These are phyloP conservation scores for Diceros bicornis DNA, from an alignment of 2,797 vertebrate genomes.

Conservation along the genomic window DNA sequence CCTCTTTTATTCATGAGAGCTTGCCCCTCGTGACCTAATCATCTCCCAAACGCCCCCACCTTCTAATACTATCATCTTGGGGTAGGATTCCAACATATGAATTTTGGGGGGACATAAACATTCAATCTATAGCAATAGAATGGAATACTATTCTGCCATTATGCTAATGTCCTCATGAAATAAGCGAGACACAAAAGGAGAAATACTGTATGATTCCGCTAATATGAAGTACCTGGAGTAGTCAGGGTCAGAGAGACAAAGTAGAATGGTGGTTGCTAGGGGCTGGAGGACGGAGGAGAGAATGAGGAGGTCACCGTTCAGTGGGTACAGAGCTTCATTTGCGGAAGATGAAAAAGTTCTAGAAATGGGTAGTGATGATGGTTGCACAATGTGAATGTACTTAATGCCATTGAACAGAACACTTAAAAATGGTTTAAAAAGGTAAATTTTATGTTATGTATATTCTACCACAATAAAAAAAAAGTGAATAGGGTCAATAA, in stretches of 20 bases:
- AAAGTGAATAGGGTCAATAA: slow-evolving; percentile 79
- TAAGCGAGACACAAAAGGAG: neutral
- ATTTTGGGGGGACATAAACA: neutral
- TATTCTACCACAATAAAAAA: slow-evolving; percentile 62
- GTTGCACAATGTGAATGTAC: too few relatives aligned
- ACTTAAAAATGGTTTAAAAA: neutral
- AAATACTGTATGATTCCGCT: neutral
- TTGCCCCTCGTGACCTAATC: neutral
- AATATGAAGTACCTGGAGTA: neutral
- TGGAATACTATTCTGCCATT: neutral
- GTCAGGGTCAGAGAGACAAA: neutral
- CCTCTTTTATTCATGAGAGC: neutral
- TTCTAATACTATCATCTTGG: neutral
- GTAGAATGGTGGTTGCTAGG: neutral
- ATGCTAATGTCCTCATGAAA: slow-evolving; percentile 16
- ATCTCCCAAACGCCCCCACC: neutral
- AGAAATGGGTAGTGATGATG: neutral
- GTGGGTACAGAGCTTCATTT: neutral
- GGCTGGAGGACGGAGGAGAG: neutral
- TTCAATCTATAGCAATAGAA: neutral
- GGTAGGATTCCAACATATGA: neutral
- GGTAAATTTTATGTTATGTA: neutral
- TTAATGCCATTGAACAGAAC: neutral
- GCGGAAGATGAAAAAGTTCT: neutral
- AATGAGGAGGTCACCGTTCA: neutral